These are phyloP conservation scores for Marasmarcha lunaedactyla DNA, from an alignment of 2,888 invertebrate species.

Conservation along the genomic window DNA sequence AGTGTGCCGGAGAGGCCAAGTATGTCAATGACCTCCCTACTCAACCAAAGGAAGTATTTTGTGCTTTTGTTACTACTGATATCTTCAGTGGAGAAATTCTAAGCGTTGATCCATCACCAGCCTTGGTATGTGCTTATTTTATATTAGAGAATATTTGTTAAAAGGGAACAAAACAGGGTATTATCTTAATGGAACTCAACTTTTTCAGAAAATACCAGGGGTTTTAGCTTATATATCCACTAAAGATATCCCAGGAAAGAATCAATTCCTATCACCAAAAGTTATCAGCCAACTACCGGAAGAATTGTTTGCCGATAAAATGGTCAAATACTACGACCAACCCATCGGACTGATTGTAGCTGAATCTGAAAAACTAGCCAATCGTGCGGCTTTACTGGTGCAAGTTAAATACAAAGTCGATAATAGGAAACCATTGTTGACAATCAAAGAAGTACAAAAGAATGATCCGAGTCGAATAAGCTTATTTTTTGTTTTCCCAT, in stretches of 20 bases:
- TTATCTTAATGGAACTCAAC: neutral
- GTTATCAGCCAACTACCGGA: slow-evolving; percentile 18
- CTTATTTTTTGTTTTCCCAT: slow-evolving; percentile 12
- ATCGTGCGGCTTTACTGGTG: slow-evolving; percentile 65
- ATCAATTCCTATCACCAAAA: slow-evolving; percentile 43
- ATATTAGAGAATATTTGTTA: too few species aligned
- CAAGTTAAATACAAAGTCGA: slow-evolving; percentile 58
- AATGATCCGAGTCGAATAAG: slow-evolving; percentile 17
- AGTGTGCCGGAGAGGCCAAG: slow-evolving; percentile 72
- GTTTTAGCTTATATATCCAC: slow-evolving; percentile 70
- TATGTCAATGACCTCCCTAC: slow-evolving; percentile 72
- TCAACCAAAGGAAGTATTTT: slow-evolving; percentile 70
- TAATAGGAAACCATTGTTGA: slow-evolving; percentile 23
- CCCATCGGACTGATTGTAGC: slow-evolving; percentile 66
- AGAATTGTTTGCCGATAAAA: slow-evolving; percentile 32
- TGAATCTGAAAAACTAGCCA: slow-evolving; percentile 55
- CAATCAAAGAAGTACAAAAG: slow-evolving; percentile 20
- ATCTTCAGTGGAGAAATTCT: slow-evolving; percentile 62
- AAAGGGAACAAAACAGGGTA: too few species aligned
- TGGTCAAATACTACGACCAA: slow-evolving; percentile 30
- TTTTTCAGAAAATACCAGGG: slow-evolving; percentile 64
- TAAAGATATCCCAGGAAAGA: slow-evolving; percentile 74
- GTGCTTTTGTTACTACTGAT: slow-evolving; percentile 66
- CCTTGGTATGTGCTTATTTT: slow-evolving; percentile 66
- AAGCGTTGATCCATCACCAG: slow-evolving; percentile 71